Conservation (phyloP, 2,888 invertebrate genomes). For the Cheilosia grossa region DNA sequence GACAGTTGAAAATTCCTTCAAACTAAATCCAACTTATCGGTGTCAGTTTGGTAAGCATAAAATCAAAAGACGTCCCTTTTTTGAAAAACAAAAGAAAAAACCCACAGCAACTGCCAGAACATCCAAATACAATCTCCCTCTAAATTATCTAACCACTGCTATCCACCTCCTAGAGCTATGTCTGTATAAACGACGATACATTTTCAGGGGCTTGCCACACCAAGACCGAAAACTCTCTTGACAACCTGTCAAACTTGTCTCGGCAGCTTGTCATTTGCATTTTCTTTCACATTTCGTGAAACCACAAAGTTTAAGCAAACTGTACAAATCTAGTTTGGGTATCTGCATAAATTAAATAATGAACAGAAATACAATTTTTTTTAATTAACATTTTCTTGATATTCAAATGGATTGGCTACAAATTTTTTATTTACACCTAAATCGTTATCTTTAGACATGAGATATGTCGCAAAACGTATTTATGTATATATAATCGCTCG, state of each 20-base stretch:
- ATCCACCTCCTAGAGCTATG: not conserved
- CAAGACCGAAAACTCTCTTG: not conserved
- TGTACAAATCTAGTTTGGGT: not conserved
- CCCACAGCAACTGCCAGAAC: not conserved
- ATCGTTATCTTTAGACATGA: conserved; percentile 35
- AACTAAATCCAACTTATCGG: no score
- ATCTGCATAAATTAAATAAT: conserved; percentile 39
- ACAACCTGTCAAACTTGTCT: conserved; percentile 43
- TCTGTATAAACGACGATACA: not conserved
- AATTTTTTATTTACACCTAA: conserved; percentile 57
- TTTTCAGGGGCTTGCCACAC: conserved; percentile 20
- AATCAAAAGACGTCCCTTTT: not conserved
- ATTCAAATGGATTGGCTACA: conserved; percentile 45
- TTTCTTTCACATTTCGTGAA: conserved; percentile 11
- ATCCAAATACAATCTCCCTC: conserved; percentile 6
- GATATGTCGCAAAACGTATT: conserved; percentile 53
- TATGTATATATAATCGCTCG: conserved; percentile 9
- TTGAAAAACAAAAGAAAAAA: not conserved
- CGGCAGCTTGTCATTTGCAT: conserved; percentile 37
- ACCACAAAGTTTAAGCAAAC: conserved; percentile 12
- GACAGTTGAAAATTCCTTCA: no score
- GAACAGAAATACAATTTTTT: not conserved
- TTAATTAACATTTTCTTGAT: conserved; percentile 45
- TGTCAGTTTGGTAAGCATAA: no score
- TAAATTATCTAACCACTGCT: conserved; percentile 41